A percentile compares a stretch with the other conserved stretches of the same genome.
Conservation (phyloP, 2,113 vertebrate species). For the Muscicapa adusta region DNA sequence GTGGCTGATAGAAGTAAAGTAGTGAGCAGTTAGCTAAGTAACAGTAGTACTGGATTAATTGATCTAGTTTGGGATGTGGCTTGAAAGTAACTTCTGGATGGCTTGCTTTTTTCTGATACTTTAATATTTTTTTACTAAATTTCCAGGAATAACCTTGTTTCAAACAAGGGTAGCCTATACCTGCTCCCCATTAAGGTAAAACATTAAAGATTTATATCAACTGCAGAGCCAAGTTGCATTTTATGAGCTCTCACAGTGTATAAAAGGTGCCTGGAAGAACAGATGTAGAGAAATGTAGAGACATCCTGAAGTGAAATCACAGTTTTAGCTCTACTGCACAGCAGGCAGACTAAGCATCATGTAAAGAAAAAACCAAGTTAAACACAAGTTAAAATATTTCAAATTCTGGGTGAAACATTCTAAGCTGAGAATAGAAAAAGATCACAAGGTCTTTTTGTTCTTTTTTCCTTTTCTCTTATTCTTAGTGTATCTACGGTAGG, state of each 20-base stretch:
- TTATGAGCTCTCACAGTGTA: neutral
- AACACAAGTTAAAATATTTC: neutral
- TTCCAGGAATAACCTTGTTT: neutral
- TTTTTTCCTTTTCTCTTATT: neutral
- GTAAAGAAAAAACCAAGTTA: neutral
- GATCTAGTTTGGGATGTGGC: neutral
- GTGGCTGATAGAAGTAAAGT: neutral
- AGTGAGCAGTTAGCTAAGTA: neutral
- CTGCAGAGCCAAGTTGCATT: neutral
- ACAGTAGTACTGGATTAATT: neutral
- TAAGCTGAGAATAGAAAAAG: neutral
- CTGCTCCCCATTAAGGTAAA: neutral
- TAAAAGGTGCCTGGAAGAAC: neutral
- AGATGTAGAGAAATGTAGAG: neutral
- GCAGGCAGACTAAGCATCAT: neutral
- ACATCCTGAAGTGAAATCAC: neutral
- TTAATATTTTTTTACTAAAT: neutral
- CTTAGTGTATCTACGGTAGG: conserved; percentile 93
- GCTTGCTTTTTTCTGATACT: neutral
- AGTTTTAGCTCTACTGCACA: neutral
- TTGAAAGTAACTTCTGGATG: neutral
- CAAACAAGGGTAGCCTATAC: neutral
- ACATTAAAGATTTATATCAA: neutral
- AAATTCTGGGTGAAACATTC: neutral
- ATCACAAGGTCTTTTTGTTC: neutral